Evolutionary conservation across 2,113 vertebrate genomes (phyloP), one percentile per base, ranked within the genome.

Genomic region (Geococcyx californianus): DNA sequence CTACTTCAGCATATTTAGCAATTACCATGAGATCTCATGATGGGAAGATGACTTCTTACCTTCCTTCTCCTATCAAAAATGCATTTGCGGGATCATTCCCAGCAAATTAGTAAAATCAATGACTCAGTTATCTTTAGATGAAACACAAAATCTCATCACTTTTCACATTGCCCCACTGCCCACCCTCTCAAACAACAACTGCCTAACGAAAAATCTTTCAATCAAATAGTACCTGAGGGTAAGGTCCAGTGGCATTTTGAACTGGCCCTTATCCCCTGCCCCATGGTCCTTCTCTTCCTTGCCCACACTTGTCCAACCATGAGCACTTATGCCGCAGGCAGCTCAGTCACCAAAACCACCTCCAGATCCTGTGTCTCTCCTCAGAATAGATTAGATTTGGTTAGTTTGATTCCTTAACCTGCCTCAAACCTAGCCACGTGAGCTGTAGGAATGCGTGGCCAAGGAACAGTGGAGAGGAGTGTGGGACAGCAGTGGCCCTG

Each of bases 281-380:
- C 5, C 20, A 6, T 5, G 9, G n/a, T 38, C 44, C 13, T 17
- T 49, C 29, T 42, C 25, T 40, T 58, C 62, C 36, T 29, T 36
- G 34, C 26, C 47, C 52, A 40, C 25, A 60, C 5, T 28, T 28
- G 3, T 11, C 63, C 1, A 1, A n/a, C 31, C 34, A 8, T 1
- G 3, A 23, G 49, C 19, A 2, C 15, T 31, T 21, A 1, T 7
- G 16, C 23, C 38, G 4, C 0, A 0, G 64, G 59, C 54, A 59
- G 59, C 49, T 18, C 59, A 6, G 26, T 11, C n/a, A 8, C 5
- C 10, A 1, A 51, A 26, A 19, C 7, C 38, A 54, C 8, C 47
- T 51, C 26, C 25, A 24, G 52, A 62, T 52, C 33, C 31, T 3
- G 2, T 25, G 29, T 16, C 10, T 64, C 33, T 59, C 10, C 29